phyloP scores from a whole-genome alignment of 1,140 invertebrate species.

The Megathymus violae region DNA sequence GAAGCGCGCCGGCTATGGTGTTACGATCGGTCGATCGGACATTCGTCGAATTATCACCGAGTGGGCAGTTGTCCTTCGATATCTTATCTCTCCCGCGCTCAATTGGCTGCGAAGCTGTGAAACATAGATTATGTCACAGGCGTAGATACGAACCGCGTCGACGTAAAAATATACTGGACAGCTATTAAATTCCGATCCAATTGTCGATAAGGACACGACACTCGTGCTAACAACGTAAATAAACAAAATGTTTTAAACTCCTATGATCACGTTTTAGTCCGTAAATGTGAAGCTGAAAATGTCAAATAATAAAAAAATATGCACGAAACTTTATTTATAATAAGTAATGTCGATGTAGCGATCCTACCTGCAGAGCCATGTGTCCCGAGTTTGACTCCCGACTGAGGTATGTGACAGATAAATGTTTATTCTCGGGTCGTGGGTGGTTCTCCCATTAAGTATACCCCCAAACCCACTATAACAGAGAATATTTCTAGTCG shows the following conservation, averaged over 20 bases:
- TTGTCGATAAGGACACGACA: neutral
- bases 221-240: neutral
- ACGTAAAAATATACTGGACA: conserved; percentile 22
- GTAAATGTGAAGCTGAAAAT: too few species aligned
- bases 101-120: conserved; percentile 32
- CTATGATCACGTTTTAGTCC: too few species aligned
- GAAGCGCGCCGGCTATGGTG: conserved; percentile 14
- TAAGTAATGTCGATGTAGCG: too few species aligned
- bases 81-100: conserved; percentile 32
- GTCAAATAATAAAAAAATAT: too few species aligned
- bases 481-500: too few species aligned
- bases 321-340: too few species aligned
- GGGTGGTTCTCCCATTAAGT: too few species aligned
- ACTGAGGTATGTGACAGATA: too few species aligned
- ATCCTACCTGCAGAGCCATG: too few species aligned
- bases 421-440: too few species aligned
- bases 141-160: conserved; percentile 15
- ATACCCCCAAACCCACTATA: too few species aligned
- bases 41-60: conserved; percentile 31
- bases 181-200: conserved; percentile 20
- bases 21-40: conserved; percentile 23
- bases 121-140: conserved; percentile 34
- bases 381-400: too few species aligned
- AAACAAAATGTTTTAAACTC: neutral
- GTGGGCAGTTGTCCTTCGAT: conserved; percentile 31